Conservation (phyloP, 2,888 invertebrate species). For the Sclerodermus sp. region DNA sequence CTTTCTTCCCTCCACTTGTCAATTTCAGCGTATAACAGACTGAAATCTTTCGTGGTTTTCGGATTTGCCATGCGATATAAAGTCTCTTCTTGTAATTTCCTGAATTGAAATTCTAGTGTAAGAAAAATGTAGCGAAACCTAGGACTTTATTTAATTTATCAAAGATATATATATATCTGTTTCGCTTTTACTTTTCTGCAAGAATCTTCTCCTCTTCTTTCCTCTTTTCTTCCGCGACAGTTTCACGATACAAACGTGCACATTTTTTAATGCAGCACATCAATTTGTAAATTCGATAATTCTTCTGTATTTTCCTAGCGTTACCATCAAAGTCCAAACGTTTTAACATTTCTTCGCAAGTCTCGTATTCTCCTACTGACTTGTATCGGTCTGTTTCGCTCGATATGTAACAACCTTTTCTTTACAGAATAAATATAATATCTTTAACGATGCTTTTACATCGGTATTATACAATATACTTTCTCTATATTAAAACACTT, state of each 20-base stretch:
- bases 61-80: constrained; percentile 72
- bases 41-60: constrained; percentile 71
- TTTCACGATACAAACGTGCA: constrained; percentile 60
- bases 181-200: constrained; percentile 5
- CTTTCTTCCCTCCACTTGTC: constrained; percentile 71
- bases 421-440: too few relatives aligned
- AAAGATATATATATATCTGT: too few relatives aligned
- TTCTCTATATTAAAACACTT: too few relatives aligned
- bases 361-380: constrained; percentile 66
- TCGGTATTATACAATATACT: too few relatives aligned
- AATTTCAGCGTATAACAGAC: constrained; percentile 70
- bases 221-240: constrained; percentile 60
- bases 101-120: constrained; percentile 15
- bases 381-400: constrained; percentile 67
- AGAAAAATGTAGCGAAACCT: too few relatives aligned
- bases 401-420: constrained; percentile 64
- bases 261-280: constrained; percentile 59
- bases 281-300: constrained; percentile 65
- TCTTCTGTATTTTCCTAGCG: constrained; percentile 66
- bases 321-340: constrained; percentile 55
- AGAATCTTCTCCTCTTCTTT: constrained; percentile 56
- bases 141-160: too few relatives aligned
- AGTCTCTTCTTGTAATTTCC: constrained; percentile 61
- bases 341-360: constrained; percentile 65
- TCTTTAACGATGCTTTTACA: too few relatives aligned